Evolutionary conservation across 1,140 invertebrate genomes (phyloP).

Genomic region (Trissolcus basalis): DNA sequence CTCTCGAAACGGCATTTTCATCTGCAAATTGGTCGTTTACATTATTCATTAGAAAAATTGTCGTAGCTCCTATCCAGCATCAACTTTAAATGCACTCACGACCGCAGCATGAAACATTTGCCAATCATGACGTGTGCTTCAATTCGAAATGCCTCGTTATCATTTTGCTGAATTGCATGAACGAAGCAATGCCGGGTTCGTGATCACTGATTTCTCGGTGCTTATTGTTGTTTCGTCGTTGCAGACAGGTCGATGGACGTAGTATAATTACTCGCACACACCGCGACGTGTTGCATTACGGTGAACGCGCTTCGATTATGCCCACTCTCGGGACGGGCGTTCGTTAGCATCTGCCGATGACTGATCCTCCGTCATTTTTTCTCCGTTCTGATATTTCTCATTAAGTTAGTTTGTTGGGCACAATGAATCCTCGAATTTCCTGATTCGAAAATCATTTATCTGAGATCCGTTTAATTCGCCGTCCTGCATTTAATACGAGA

Average conservation of each 20-base stretch:
- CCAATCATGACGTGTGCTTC: conserved; percentile 51
- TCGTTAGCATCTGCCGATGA: conserved; percentile 63
- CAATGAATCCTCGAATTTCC: conserved; percentile 15
- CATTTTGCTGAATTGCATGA: conserved; percentile 55
- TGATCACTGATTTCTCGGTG: conserved; percentile 54
- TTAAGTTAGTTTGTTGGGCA: conserved; percentile 19
- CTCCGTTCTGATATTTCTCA: conserved; percentile 28
- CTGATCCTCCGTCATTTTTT: conserved; percentile 17
- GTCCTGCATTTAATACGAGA: no score
- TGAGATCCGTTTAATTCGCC: neutral
- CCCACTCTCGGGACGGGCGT: conserved; percentile 69
- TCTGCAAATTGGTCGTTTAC: no score
- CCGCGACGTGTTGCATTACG: conserved; percentile 67
- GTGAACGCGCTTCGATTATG: conserved; percentile 71
- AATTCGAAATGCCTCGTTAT: conserved; percentile 57
- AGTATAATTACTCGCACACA: conserved; percentile 66
- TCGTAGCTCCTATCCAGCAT: neutral
- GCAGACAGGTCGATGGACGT: conserved; percentile 56
- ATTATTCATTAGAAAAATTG: neutral
- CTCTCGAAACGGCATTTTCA: no score
- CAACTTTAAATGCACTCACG: conserved; percentile 14
- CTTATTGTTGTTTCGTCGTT: conserved; percentile 55
- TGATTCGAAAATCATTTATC: conserved; percentile 2
- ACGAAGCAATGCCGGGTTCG: conserved; percentile 28
- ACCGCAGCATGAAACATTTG: conserved; percentile 24